phyloP scores from a whole-genome alignment of 2,113 vertebrate genomes.

The Galbula dea region DNA sequence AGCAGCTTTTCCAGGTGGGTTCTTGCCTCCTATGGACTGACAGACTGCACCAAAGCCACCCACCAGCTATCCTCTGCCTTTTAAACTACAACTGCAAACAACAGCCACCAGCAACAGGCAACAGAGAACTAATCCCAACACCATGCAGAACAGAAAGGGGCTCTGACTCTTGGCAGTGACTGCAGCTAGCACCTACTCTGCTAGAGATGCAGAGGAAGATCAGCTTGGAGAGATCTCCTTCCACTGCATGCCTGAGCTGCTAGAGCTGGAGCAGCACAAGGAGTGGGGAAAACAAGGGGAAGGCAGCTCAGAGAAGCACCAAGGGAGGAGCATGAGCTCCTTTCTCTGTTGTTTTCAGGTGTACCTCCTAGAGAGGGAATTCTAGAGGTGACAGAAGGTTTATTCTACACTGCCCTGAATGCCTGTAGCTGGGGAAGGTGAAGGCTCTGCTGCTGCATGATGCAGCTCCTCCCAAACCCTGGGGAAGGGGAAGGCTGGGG shows the following conservation, averaged over 20 bases:
- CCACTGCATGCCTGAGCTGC: neutral
- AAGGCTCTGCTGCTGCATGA: neutral
- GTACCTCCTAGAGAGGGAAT: neutral
- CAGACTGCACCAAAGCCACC: neutral
- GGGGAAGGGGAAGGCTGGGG: neutral
- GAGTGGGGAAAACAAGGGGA: neutral
- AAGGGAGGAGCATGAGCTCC: neutral
- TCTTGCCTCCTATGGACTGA: neutral
- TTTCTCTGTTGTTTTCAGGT: neutral
- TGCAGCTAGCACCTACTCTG: neutral
- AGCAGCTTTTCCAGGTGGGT: neutral
- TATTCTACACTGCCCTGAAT: neutral
- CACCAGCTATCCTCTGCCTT: rapidly evolving
- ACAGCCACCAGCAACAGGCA: neutral
- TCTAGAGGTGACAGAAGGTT: neutral
- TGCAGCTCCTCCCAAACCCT: neutral
- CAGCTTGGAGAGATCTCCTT: neutral
- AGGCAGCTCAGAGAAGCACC: neutral
- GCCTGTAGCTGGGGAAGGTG: neutral
- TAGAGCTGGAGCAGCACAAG: neutral
- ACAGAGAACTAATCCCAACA: neutral
- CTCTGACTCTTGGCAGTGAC: neutral
- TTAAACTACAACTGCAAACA: neutral
- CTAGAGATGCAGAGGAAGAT: neutral
- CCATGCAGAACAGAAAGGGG: neutral